Conservation (phyloP, 2,888 invertebrate species). For the Xanthia icteritia region DNA sequence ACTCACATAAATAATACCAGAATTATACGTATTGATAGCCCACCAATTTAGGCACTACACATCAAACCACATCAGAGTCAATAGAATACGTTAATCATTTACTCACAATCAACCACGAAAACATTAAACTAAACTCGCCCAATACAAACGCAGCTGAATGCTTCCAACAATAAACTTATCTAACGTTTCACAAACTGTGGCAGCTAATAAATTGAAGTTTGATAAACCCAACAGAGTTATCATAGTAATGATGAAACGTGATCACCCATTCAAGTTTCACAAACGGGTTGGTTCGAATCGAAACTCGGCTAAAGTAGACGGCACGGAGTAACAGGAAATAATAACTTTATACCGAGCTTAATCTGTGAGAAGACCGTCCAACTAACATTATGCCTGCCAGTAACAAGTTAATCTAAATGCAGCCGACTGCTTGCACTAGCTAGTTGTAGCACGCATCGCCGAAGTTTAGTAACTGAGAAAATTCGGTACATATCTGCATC, state of each 20-base stretch:
- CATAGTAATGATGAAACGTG: constrained; percentile 85
- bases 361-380: constrained; percentile 87
- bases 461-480: constrained; percentile 87
- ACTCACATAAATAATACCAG: constrained; percentile 40
- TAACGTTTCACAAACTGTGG: constrained; percentile 69
- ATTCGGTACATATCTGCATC: constrained; percentile 82
- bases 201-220: constrained; percentile 81
- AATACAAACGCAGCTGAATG: constrained; percentile 41
- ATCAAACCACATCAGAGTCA: constrained; percentile 11
- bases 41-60: constrained; percentile 5
- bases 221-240: constrained; percentile 83
- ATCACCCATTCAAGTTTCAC: constrained; percentile 88
- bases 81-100: constrained; percentile 5
- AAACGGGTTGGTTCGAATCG: constrained; percentile 85
- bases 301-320: constrained; percentile 88
- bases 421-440: constrained; percentile 84
- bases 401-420: constrained; percentile 90
- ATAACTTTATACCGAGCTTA: constrained; percentile 88
- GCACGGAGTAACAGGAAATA: constrained; percentile 88
- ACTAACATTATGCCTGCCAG: constrained; percentile 90
- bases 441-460: constrained; percentile 85
- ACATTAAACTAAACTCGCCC: constrained; percentile 33
- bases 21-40: constrained; percentile 8
- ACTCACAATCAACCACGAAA: constrained; percentile 11
- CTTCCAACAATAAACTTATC: constrained; percentile 55